A percentile compares a stretch with the other conserved stretches of the same genome.
Conservation (phyloP, 2,113 vertebrate species). For the Vidua macroura region DNA sequence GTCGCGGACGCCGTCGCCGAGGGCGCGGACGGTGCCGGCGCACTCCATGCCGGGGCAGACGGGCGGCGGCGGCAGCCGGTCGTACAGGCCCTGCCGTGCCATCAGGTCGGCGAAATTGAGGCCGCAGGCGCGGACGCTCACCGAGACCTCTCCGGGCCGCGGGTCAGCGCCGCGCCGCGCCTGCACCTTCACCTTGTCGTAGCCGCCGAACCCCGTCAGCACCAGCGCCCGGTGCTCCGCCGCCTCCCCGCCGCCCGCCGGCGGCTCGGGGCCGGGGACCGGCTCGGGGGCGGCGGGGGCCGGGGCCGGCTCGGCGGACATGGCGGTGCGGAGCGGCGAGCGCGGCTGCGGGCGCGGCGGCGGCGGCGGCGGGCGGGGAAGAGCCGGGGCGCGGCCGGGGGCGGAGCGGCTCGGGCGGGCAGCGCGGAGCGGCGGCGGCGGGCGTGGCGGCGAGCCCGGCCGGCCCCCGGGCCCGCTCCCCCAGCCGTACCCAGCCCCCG, state of each 20-base stretch:
- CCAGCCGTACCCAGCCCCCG: not conserved
- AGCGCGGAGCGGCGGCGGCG: no score
- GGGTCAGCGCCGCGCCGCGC: not conserved
- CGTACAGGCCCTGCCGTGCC: not conserved
- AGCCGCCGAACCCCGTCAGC: not conserved
- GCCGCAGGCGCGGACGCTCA: not conserved
- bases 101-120: not conserved
- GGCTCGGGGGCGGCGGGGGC: no score
- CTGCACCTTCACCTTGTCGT: not conserved
- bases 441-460: no score
- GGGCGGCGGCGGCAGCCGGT: not conserved
- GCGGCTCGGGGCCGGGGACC: not conserved
- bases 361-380: no score
- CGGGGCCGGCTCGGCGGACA: no score
- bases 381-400: no score
- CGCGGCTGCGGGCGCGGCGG: no score
- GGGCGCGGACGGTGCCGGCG: not conserved
- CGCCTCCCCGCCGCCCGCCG: not conserved
- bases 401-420: no score
- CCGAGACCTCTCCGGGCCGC: not conserved
- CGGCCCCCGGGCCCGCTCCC: no score
- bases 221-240: not conserved
- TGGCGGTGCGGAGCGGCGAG: no score
- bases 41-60: not conserved
- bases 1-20: not conserved